Conservation (phyloP, 2,797 vertebrate species). For the Propithecus perrieri region DNA sequence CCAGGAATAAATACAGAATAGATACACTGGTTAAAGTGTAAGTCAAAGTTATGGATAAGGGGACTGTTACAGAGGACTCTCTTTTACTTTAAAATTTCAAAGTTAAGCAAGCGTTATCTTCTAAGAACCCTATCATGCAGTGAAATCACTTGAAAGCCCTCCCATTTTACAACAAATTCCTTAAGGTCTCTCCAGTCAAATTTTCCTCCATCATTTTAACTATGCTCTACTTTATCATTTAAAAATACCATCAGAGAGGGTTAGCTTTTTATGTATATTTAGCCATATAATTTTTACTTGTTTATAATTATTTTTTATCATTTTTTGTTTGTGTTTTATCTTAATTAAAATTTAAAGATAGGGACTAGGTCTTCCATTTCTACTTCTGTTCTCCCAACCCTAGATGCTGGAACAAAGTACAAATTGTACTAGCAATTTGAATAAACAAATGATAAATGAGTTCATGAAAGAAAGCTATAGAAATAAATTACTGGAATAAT, state of each 20-base stretch:
- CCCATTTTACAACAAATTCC: neutral
- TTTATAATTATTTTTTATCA: neutral
- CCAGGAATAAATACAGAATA: neutral
- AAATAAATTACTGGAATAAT: neutral
- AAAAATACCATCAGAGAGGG: neutral
- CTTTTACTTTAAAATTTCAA: neutral
- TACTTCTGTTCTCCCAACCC: neutral
- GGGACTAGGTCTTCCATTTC: neutral
- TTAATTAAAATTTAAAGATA: neutral
- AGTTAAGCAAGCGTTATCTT: neutral
- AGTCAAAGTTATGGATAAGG: neutral
- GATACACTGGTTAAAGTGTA: neutral
- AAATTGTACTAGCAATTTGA: neutral
- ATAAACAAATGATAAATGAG: neutral
- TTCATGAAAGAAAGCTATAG: neutral
- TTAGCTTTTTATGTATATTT: neutral
- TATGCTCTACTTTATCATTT: neutral
- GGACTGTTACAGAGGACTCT: neutral
- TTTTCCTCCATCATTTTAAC: neutral
- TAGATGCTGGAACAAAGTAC: neutral
- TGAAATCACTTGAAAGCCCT: neutral
- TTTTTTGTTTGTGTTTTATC: neutral
- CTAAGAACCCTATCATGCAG: neutral
- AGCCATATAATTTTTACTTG: neutral
- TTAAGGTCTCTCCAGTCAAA: neutral